Base-by-base conservation (phyloP, 2,888 invertebrate species). In the Eupithecia pulchellata region DNA sequence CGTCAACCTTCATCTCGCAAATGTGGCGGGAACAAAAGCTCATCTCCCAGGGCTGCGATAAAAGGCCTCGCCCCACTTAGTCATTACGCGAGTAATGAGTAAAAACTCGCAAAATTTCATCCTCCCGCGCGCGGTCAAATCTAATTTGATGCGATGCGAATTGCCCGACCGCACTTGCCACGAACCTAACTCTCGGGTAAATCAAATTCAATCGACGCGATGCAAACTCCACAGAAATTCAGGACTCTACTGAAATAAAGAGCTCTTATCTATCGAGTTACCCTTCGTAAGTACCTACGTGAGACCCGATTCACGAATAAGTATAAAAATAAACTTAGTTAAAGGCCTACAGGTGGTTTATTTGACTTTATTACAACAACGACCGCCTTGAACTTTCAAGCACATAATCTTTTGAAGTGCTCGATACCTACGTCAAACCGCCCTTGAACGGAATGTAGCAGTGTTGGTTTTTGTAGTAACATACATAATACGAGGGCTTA, bases 1-100 rank as follows among this genome's bases (percentile, higher is more conserved):
- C 81, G 79, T 86, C 83, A 81, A 82, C 85, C 81, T 83, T 77
- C 82, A 82, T 85, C 82, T 79, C 81, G 82, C 82, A 79, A 86
- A 86, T 84, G 83, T 84, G 82, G 77, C 66, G 77, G 82, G 82
- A 84, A 87, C 85, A 86, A 86, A 86, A 84, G 83, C 85, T 81
- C 84, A 84, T 86, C 86, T 87, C 87, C 84, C 83, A 76, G 78
- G 85, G 82, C 83, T 78, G 76, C 84, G 83, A 86, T 89, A 87
- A 89, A 89, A 84, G 75, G 79, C 74, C 78, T 76, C 69, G 34
- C 13, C 61, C 78, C 75, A 73, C 81, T 77, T 78, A 78, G 81
- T 83, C 81, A 86, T 87, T 85, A 84, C 84, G 81, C 77, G 71
- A 76, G 82, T 86, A 89, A 89, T 89, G 85, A 87, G 86, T 84